These are phyloP conservation scores for Electrophaes corylata DNA, from an alignment of 2,888 invertebrate species.

Conservation along the genomic window DNA sequence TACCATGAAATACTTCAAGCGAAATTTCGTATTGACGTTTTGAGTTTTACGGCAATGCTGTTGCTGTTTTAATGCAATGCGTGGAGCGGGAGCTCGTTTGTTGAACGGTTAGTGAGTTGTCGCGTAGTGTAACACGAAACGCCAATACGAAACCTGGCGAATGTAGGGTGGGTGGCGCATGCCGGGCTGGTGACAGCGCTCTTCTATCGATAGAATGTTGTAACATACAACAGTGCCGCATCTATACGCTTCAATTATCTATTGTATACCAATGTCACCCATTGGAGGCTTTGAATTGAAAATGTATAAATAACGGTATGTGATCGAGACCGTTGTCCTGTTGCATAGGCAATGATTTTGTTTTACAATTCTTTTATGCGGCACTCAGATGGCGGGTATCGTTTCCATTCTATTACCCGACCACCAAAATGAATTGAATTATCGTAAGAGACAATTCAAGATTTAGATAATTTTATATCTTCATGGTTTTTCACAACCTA, in stretches of 20 bases:
- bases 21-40: no score
- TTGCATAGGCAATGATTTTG: conserved; percentile 20
- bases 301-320: conserved; percentile 24
- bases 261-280: background rate
- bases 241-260: conserved; percentile 1
- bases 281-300: conserved; percentile 5
- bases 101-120: no score
- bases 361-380: conserved; percentile 11
- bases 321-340: conserved; percentile 12
- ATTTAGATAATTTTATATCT: background rate
- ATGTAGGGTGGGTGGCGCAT: no score
- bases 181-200: background rate
- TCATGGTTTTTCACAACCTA: background rate
- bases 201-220: background rate
- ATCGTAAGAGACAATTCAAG: background rate
- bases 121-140: no score
- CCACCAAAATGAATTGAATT: background rate
- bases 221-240: background rate
- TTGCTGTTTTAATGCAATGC: no score
- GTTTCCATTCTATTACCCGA: background rate
- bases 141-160: no score
- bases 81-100: no score
- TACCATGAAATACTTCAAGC: no score
- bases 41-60: no score
- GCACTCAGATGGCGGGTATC: background rate